These are phyloP conservation scores for Heliocidaris tuberculata DNA, from an alignment of 35 echinoderm and acorn worm genomes.

Conservation along the genomic window DNA sequence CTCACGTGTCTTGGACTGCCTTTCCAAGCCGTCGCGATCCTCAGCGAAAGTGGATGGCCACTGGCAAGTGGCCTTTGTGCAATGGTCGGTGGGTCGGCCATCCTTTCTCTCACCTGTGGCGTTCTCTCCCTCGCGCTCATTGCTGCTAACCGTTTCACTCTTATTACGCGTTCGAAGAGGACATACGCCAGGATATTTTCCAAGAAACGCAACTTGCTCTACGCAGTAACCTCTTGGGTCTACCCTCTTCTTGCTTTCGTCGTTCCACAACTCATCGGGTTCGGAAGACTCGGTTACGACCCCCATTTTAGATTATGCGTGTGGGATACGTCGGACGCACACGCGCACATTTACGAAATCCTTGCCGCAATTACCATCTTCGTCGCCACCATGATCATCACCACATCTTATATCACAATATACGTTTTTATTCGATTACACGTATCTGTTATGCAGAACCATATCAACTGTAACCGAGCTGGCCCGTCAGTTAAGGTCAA, in stretches of 20 bases:
- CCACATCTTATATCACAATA: constrained; percentile 52
- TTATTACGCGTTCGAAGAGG: constrained; percentile 47
- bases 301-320: constrained; percentile 56
- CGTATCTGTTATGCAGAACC: background rate
- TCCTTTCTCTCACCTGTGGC: constrained; percentile 50
- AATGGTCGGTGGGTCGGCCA: constrained; percentile 55
- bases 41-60: constrained; percentile 65
- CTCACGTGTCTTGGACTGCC: constrained; percentile 48
- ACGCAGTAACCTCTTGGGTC: constrained; percentile 51
- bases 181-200: constrained; percentile 49
- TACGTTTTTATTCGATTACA: constrained; percentile 35
- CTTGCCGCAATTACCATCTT: constrained; percentile 28
- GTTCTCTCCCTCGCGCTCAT: constrained; percentile 67
- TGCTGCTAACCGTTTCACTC: constrained; percentile 64
- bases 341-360: constrained; percentile 24
- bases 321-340: constrained; percentile 32
- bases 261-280: constrained; percentile 50
- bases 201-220: constrained; percentile 24
- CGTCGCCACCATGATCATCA: constrained; percentile 35
- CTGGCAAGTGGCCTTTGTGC: constrained; percentile 49
- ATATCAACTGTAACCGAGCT: background rate
- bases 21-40: constrained; percentile 51
- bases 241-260: constrained; percentile 40
- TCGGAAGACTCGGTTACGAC: constrained; percentile 63
- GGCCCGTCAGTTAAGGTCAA: background rate